A percentile compares a stretch with the other conserved stretches of the same genome.
phyloP scores from a whole-genome alignment of 2,888 invertebrate species.

The Seira sanloemensis region DNA sequence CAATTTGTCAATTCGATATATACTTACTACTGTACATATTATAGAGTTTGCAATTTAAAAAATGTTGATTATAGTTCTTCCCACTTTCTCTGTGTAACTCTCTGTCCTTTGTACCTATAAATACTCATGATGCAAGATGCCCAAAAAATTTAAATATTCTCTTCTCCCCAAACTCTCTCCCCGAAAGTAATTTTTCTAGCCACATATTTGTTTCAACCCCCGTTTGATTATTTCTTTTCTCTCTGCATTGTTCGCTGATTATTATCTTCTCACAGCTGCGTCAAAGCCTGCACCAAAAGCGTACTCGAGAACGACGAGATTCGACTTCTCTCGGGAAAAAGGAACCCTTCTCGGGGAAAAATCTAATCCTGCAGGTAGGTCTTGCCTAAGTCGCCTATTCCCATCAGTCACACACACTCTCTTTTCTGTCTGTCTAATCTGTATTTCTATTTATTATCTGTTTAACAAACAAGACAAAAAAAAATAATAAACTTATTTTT shows the following conservation, averaged over 20 bases:
- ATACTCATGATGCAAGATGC: not conserved
- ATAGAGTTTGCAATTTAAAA: no score
- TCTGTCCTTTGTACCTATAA: no score
- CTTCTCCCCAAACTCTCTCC: not conserved
- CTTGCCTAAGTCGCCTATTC: constrained; percentile 66
- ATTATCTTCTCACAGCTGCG: constrained; percentile 73
- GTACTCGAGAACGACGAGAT: constrained; percentile 97
- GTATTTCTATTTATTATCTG: no score
- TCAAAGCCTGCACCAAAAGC: constrained; percentile 99
- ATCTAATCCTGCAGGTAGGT: constrained; percentile 98
- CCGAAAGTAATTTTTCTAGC: not conserved
- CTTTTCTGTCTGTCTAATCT: constrained; percentile 54
- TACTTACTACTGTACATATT: no score
- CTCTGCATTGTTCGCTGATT: constrained; percentile 78
- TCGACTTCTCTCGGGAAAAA: constrained; percentile 91
- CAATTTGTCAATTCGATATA: no score
- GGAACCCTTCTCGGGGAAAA: constrained; percentile 96
- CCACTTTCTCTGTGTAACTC: no score
- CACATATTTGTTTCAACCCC: constrained; percentile 38
- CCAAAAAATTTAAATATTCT: not conserved
- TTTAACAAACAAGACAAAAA: no score
- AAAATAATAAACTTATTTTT: no score
- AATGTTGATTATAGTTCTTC: no score
- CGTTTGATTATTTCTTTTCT: constrained; percentile 74
- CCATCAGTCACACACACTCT: constrained; percentile 62